These are phyloP conservation scores for Dicrostonyx torquatus DNA, from an alignment of 2,797 vertebrate genomes.

Conservation along the genomic window DNA sequence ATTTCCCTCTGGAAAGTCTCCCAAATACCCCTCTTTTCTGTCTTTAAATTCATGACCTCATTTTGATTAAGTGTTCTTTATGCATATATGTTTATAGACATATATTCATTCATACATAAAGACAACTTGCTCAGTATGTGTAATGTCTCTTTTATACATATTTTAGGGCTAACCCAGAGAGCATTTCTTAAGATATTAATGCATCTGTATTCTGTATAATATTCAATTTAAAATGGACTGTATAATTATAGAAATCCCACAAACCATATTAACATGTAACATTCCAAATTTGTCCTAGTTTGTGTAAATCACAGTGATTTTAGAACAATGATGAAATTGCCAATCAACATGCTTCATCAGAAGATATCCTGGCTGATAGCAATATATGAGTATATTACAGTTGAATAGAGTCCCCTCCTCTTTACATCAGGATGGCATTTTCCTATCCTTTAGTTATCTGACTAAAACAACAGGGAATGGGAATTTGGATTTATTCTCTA, in stretches of 20 bases:
- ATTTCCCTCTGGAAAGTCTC: background rate
- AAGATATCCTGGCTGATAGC: background rate
- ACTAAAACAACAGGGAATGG: background rate
- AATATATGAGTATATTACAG: background rate
- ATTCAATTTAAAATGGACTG: background rate
- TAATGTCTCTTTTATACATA: background rate
- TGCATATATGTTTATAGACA: background rate
- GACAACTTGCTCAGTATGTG: background rate
- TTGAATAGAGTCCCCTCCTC: too few species aligned
- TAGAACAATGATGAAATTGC: background rate
- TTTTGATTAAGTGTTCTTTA: background rate
- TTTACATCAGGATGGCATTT: background rate
- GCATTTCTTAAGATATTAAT: background rate
- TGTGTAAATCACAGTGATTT: background rate
- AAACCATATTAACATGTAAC: background rate
- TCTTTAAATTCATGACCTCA: background rate
- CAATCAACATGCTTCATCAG: background rate
- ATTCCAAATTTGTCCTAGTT: background rate
- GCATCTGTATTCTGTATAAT: background rate
- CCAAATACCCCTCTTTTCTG: background rate
- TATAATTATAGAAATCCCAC: too few species aligned
- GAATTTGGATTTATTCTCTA: background rate
- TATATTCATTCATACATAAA: background rate
- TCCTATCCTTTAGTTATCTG: background rate
- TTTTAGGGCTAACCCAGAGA: background rate